Evolutionary conservation across 2,113 vertebrate species (phyloP), one percentile per base, ranked within the genome.

Genomic region (Saguinus imperator): DNA sequence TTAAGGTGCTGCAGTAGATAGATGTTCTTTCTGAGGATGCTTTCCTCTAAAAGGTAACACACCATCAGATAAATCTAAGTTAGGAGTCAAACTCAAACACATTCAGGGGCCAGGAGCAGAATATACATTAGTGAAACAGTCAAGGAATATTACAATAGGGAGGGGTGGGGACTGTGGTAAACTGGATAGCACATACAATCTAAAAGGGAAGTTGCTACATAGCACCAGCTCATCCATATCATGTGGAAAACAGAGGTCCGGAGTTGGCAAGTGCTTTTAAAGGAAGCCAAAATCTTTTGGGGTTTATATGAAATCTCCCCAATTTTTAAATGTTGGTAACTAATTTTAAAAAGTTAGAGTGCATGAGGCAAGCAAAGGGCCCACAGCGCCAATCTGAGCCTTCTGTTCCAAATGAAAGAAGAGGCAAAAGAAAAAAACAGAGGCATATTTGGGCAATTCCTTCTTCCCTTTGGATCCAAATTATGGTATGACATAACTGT

Each of bases 81-180:
- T 23, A 87, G 50, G 17, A 85, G 66, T 85, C 76, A 95, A 45
- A 86, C 50, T 96, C 84, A 87, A 92, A 66, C 40, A 58, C 40
- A 85, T 35, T 68, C 0, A 91, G 50, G 58, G 21, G 25, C 13
- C 27, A 75, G 66, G 55, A 73, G 16, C 75, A 27, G 50, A 23
- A 52, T 1, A 61, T 18, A 48, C 3, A 32, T 72, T 61, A 81
- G 37, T 35, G 40, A 92, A 72, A 95, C 0, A 35, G 68, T 57
- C 68, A 80, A 58, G 64, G 45, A 75, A 29, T 11, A 58, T 35
- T 80, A 68, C 35, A 80, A 32, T 10, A 32, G 45, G 18, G 29
- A 55, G 12, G 8, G 17, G 32, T 12, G 5, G 72, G 32, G 23
- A 81, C 25, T 52, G 35, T 43, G 29, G 43, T 61, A 77, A 96